Base-by-base conservation (phyloP, 2,888 invertebrate genomes). In the Pemphredon lugubris region DNA sequence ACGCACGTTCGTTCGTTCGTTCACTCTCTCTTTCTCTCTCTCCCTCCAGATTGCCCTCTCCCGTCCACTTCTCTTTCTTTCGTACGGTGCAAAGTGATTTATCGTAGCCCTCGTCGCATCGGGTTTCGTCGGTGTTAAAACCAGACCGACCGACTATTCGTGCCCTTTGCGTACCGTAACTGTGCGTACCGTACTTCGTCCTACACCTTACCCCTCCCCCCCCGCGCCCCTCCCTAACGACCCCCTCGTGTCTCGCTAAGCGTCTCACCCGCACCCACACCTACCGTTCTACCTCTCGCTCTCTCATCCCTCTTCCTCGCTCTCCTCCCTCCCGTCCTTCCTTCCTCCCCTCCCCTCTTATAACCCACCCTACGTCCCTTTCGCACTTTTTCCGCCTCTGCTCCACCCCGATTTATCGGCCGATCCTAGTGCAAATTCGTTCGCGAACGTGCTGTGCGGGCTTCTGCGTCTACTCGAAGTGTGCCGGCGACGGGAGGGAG, bases 381-480 rank as follows among this genome's bases (percentile, higher is more conserved):
- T 54, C 67, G 69, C 59, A 75, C 68, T 69, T 67, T 63, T 74
- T 63, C 65, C 57, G 48, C 57, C 71, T 54, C 32, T 55, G 71
- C 65, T 79, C 60, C 75, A 47, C 70, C 73, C 66, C 68, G 59
- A 23, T 66, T 65, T 63, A 71, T 70, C 81, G 77, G 67, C 63
- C 73, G 70, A 77, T 77, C 77, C 68, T 66, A 73, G 76, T 68
- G 83, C 64, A 70, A 81, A 77, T 79, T 80, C 79, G 74, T 81
- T 75, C 69, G 79, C 75, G 79, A 75, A 66, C 81, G 61, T 76
- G 70, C 67, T 75, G 75, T 74, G 71, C 68, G 61, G 53, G 55
- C n/a, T 72, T 65, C 63, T 70, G 48, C 54, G 64, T 75, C 53
- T 51, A 50, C 70, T 23, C n/a, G n/a, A n/a, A 55, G 72, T 69